Percentiles rank a stretch among this genome's conserved stretches.
phyloP scores from a whole-genome alignment of 2,797 vertebrate genomes.

The Pitangus sulphuratus region DNA sequence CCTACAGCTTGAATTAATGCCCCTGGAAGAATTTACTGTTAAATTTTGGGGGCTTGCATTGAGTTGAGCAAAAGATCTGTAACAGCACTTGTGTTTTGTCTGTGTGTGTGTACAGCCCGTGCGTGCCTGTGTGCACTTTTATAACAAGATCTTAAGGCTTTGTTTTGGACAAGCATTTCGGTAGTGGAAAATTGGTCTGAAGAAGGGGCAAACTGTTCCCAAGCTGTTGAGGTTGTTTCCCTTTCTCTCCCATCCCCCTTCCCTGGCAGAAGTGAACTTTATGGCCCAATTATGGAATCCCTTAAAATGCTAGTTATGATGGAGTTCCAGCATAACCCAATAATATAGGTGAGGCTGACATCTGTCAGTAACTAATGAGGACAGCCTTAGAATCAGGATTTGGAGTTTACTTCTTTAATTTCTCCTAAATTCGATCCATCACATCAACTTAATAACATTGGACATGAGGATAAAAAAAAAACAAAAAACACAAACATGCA shows the following conservation, averaged over 20 bases:
- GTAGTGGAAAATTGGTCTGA: not conserved
- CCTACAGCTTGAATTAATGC: slow-evolving; percentile 10
- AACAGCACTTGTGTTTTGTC: not conserved
- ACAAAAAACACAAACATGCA: not conserved
- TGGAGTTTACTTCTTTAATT: not conserved
- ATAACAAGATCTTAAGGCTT: not conserved
- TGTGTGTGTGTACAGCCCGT: not conserved
- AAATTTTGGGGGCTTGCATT: not conserved
- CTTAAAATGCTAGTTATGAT: slow-evolving; percentile 66
- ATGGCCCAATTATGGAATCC: slow-evolving; percentile 55
- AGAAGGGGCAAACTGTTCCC: not conserved
- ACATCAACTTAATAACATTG: not conserved
- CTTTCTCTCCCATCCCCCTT: not conserved
- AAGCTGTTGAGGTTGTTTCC: not conserved
- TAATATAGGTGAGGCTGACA: slow-evolving; percentile 61
- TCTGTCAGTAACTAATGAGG: slow-evolving; percentile 65
- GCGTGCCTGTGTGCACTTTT: not conserved
- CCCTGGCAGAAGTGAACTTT: slow-evolving; percentile 45
- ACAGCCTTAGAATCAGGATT: not conserved
- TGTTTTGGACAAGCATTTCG: not conserved
- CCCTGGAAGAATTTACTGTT: not conserved
- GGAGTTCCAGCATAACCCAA: slow-evolving; percentile 56
- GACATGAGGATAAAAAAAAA: not conserved
- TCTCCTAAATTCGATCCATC: not conserved
- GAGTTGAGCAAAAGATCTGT: not conserved